Evolutionary conservation across 1,140 invertebrate genomes (phyloP), one percentile per base, ranked within the genome.

Genomic region (Penaeus indicus): DNA sequence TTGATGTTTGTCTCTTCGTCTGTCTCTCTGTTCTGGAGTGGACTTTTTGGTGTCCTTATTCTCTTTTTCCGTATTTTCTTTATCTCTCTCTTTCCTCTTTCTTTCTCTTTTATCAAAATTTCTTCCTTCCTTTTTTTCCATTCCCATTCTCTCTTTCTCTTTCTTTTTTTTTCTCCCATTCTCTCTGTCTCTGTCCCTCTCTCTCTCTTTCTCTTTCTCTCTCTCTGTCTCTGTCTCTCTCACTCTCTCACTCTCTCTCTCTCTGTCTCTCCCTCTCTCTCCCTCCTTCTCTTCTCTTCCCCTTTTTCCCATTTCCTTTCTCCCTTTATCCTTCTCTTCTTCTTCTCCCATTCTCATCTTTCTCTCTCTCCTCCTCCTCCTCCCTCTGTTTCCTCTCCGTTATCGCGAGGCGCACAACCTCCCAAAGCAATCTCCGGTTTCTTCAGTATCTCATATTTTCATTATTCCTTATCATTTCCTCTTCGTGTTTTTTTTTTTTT

Each of bases 231-330:
- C 72, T 77, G 11, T 25, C 72, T 77, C 72, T 77, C 72, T 77
- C 72, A 18, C n/a, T 77, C 72, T 77, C n/a, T 77, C 72, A 25
- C 72, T 77, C n/a, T 77, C 72, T 77, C 72, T 77, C 72, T 77
- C 72, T 77, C 75, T 78, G 32, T 78, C 75, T 78, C 75, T 38
- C 75, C 42, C 75, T n/a, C 27, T 78, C 75, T 77, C 75, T 78
- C 27, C 1, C 19, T 38, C 25, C 7, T 10, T 13, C 11, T 13
- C 47, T 47, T 13, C 47, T 47, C 47, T 47, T 10, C 10, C 42
- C 42, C 42, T 79, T 19, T 54, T 60, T 8, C 61, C 61, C 42
- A 4, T 47, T 79, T 25, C 1, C 42, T 42, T 27, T 47, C 38
- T 47, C n/a, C 54, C n/a, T 21, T 16, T 79, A 27, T 11, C 42